These are phyloP conservation scores for Oryctes rhinoceros DNA, from an alignment of 1,140 invertebrate genomes.

Conservation along the genomic window DNA sequence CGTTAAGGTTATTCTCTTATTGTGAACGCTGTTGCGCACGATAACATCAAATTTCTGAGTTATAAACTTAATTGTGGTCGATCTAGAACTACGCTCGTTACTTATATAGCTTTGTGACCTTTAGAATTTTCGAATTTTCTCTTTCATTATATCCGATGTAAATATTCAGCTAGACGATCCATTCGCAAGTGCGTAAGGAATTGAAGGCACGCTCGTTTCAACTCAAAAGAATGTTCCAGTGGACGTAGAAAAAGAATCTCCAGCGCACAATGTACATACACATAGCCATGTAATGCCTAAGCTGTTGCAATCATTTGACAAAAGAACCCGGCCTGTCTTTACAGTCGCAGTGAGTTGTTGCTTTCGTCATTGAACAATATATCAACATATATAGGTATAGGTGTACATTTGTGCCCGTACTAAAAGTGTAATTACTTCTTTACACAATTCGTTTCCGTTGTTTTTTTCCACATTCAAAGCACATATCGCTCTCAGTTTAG, in stretches of 20 bases:
- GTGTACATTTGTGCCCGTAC: conserved; percentile 29
- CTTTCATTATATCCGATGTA: background rate
- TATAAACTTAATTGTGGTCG: too few species aligned
- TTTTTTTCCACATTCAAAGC: conserved; percentile 43
- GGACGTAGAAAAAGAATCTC: conserved; percentile 6
- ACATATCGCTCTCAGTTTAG: conserved; percentile 43
- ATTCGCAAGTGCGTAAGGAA: background rate
- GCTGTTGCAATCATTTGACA: conserved; percentile 30
- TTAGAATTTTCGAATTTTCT: background rate
- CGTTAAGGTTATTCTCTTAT: too few species aligned
- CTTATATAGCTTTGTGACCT: too few species aligned
- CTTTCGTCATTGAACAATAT: conserved; percentile 36
- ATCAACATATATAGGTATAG: background rate
- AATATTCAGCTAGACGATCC: conserved; percentile 9
- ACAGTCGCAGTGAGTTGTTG: conserved; percentile 33
- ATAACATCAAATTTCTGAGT: too few species aligned
- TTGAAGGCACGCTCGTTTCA: background rate
- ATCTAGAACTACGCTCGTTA: too few species aligned
- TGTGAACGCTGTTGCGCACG: too few species aligned
- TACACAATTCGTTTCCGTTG: conserved; percentile 47
- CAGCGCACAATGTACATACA: background rate
- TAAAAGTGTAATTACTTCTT: conserved; percentile 35
- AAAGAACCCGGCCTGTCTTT: conserved; percentile 27
- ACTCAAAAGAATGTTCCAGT: conserved; percentile 1
- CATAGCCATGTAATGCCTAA: conserved; percentile 21